Base-by-base conservation (phyloP, 2,113 vertebrate species). In the Rafetus swinhoei region DNA sequence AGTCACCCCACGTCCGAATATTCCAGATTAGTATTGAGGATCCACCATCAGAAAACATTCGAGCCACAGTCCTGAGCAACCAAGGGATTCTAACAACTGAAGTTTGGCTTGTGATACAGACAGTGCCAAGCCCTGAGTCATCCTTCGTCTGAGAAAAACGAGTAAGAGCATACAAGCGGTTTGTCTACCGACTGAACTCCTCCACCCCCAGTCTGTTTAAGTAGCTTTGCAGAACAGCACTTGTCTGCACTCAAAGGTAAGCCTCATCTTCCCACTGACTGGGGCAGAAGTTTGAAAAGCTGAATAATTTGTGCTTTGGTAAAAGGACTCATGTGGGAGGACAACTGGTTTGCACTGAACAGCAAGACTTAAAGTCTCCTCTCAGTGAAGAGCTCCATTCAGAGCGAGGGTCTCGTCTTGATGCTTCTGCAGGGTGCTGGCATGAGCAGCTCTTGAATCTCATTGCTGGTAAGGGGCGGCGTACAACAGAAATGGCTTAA, bases 261-360 rank as follows among this genome's bases (percentile, higher is more conserved):
- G 10, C 14, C 53, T 54, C 53, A 54, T 14, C 53, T 54, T 54
- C 53, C 62, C 29, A 54, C 59, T 76, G 19, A 74, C n/a, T 10
- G 16, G 16, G 69, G 69, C 35, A 74, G 69, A 74, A 18, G n/a
- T 74, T 19, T 22, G 77, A 62, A 65, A 87, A 84, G 77, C 77
- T 8, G 45, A 27, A 32, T 4, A 52, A 45, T n/a, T n/a, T 45
- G 45, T n/a, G 7, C 74, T 77, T 50, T 50, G 74, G 10, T 76
- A 76, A 45, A 76, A 39, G 56, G 13, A 0, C 1, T 10, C 16
- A 1, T 0, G 7, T 8, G 7, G 0, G 0, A 82, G 6, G 80
- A 29, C 55, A 65, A 22, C 0, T 9, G 69, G 50, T 29, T 35
- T 6, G 2, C 16, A 57, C 62, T 50, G 84, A 19, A n/a, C 32